Percentiles rank a stretch among this genome's conserved stretches.
These are phyloP conservation scores for Dysmachus trigonus DNA, from an alignment of 2,888 invertebrate genomes.

Conservation along the genomic window DNA sequence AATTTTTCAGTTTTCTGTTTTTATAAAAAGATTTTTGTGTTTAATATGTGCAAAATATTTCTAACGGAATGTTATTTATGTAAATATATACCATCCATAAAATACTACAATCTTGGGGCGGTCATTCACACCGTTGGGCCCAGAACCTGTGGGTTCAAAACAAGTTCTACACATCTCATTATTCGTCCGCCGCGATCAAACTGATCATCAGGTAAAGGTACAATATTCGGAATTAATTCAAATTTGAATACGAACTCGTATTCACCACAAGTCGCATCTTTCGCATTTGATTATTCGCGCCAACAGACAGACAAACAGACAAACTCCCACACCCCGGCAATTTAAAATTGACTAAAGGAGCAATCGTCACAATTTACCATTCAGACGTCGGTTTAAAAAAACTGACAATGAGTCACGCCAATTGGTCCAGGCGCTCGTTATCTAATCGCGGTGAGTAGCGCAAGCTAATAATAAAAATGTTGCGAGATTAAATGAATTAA, in stretches of 20 bases:
- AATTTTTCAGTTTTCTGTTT: neutral
- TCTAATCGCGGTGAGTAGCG: conserved; percentile 5
- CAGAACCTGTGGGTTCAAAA: neutral
- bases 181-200: neutral
- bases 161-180: neutral
- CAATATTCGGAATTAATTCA: neutral
- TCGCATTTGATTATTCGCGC: neutral
- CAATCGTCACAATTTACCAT: too few species aligned
- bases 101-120: neutral
- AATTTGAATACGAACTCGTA: neutral
- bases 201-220: too few species aligned
- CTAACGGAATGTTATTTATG: neutral
- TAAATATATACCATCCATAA: neutral
- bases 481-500: conserved; percentile 14
- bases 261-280: neutral
- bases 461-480: conserved; percentile 2
- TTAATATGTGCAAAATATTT: neutral
- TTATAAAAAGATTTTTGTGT: neutral
- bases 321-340: neutral
- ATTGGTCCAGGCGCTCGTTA: neutral
- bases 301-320: neutral
- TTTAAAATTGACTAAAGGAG: neutral
- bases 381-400: neutral
- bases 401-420: neutral
- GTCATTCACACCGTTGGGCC: neutral